Percentiles rank a stretch among this genome's conserved stretches.
Evolutionary conservation across 2,797 vertebrate genomes (phyloP).

Genomic region (Natrix natrix): DNA sequence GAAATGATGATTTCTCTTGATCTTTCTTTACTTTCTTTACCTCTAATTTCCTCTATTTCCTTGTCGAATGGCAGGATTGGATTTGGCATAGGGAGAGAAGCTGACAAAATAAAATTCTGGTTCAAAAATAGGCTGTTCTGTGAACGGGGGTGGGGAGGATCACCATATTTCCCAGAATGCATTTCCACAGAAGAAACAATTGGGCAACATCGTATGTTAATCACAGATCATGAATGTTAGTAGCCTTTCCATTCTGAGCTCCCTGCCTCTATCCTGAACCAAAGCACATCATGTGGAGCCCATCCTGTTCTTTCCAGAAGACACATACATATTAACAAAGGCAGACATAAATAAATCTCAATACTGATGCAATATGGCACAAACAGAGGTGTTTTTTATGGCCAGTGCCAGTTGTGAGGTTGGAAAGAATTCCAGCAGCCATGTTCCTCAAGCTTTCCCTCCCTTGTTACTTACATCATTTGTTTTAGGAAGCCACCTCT

Average conservation of each 20-base stretch:
- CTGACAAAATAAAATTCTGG: not conserved
- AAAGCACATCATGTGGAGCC: not conserved
- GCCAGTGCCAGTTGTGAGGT: not conserved
- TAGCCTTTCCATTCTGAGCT: not conserved
- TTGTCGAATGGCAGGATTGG: not conserved
- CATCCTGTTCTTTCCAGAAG: not conserved
- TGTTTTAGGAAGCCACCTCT: accelerated
- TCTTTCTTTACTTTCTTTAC: not conserved
- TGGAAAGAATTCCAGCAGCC: not conserved
- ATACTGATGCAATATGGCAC: not conserved
- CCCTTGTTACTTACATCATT: conserved; percentile 22
- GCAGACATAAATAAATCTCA: not conserved
- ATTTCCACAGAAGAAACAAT: not conserved
- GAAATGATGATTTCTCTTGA: not conserved
- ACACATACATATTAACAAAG: not conserved
- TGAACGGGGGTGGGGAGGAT: accelerated
- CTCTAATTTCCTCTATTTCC: not conserved
- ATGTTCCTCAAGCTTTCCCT: not conserved
- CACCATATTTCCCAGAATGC: not conserved
- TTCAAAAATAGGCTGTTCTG: not conserved
- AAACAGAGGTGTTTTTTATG: not conserved
- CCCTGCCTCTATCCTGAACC: not conserved
- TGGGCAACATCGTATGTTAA: not conserved
- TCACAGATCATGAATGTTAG: not conserved
- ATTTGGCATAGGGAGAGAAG: not conserved